Conservation (phyloP, 2,888 invertebrate species). For the Ariolimax columbianus region DNA sequence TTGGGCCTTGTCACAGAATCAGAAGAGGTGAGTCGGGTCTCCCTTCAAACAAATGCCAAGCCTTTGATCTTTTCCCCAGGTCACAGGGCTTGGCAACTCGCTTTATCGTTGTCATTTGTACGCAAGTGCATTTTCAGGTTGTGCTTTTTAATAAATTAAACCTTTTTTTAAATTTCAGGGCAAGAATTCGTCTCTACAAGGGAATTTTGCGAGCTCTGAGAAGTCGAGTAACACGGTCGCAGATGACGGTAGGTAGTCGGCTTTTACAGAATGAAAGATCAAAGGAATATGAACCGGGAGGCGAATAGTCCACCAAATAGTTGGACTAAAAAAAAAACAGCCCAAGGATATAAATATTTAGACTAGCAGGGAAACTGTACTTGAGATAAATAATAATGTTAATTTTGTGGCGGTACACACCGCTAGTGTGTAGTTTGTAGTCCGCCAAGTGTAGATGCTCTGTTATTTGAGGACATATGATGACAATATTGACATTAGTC, state of each 20-base stretch:
- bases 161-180: conserved; percentile 62
- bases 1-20: conserved; percentile 97
- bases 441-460: conserved; percentile 7
- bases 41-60: conserved; percentile 57
- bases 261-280: conserved; percentile 42
- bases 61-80: conserved; percentile 60
- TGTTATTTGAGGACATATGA: too few relatives aligned
- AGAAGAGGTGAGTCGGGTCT: conserved; percentile 84
- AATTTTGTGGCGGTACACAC: background rate
- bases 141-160: conserved; percentile 23
- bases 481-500: too few relatives aligned
- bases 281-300: conserved; percentile 28
- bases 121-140: conserved; percentile 22
- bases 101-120: background rate
- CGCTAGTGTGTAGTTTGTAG: conserved; percentile 22
- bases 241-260: conserved; percentile 72
- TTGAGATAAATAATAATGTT: background rate
- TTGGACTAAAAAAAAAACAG: background rate
- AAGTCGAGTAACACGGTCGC: conserved; percentile 64
- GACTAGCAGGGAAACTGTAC: conserved; percentile 8
- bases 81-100: conserved; percentile 45
- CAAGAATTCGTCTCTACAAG: conserved; percentile 65
- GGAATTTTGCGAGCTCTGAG: conserved; percentile 66
- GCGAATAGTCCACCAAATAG: background rate
- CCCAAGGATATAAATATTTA: background rate